Percentiles rank a stretch among this genome's conserved stretches.
Evolutionary conservation across 2,888 invertebrate genomes (phyloP).

Genomic region (Thelaira solivaga): DNA sequence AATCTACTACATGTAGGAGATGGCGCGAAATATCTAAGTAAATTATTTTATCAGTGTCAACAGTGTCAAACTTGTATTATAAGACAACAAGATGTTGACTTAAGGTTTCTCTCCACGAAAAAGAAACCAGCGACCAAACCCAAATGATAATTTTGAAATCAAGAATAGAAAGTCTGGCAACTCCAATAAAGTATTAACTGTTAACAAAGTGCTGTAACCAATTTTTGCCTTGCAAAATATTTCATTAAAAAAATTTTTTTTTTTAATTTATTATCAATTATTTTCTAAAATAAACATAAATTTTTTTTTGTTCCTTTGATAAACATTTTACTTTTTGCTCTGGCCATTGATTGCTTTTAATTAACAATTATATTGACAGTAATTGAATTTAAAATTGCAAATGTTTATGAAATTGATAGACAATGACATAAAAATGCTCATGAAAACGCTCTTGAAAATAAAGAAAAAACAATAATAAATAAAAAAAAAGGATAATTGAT

Average conservation of each 20-base stretch:
- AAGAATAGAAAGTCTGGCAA: no score
- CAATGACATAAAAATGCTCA: background rate
- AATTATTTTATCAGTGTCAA: no score
- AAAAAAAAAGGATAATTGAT: background rate
- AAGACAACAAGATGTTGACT: no score
- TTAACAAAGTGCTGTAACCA: no score
- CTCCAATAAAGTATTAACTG: no score
- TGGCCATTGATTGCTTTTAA: slow-evolving; percentile 32
- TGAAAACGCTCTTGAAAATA: background rate
- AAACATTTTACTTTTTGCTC: background rate
- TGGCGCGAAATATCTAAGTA: no score
- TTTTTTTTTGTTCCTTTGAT: background rate
- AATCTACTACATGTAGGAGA: no score
- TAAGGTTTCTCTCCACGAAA: no score
- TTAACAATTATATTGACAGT: slow-evolving; percentile 33
- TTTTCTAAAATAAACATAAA: background rate
- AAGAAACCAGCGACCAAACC: no score
- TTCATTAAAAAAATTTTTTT: background rate
- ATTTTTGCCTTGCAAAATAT: no score
- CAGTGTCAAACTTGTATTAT: no score
- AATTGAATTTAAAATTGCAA: slow-evolving; percentile 35
- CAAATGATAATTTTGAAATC: no score
- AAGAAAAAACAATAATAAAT: background rate
- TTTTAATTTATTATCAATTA: background rate
- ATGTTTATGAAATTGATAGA: slow-evolving; percentile 32